Base-by-base conservation (phyloP, 2,113 vertebrate genomes). In the Gulo gulo region DNA sequence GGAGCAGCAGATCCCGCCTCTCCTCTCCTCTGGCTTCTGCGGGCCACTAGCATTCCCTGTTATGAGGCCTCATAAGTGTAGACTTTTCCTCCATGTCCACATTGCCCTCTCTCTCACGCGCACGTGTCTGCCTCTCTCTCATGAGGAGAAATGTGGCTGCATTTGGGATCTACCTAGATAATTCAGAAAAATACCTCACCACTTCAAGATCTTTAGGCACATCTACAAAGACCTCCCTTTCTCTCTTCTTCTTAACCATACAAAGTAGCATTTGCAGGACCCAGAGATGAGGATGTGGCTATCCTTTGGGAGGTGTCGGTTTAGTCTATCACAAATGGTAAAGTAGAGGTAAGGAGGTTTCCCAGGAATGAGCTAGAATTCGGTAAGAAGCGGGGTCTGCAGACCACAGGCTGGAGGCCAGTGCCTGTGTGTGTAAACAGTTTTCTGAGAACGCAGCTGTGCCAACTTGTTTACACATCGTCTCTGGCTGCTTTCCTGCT, bases 121-220 rank as follows among this genome's bases (percentile, higher is more conserved):
- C 18, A 31, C 0, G 0, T 12, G n/a, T 36, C 71, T 26, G 34
- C 3, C 39, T 42, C 34, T 10, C 16, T 63, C 20, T 55, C 14
- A 20, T 8, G 26, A 31, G 50, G 71, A 36, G 8, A n/a, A 55
- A 24, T 45, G 31, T 34, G 52, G 26, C n/a, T 89, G 39, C 14
- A 6, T 55, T 86, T 14, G 63, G 31, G n/a, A 31, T 45, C 84
- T 45, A 15, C 36, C 79, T 83, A 45, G 24, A 65, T 57, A 50
- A 76, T 24, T 47, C 52, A 16, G 9, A 50, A 61, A 0, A 61
- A 1, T 13, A 26, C 24, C 36, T 91, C 14, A 4, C 16, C 45
- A 42, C 9, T 73, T 61, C 76, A 82, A 36, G 15, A 55, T 45
- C 85, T 16, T 55, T 42, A 80, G 61, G 84, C 29, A 59, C 7